Evolutionary conservation across 1,140 invertebrate species (phyloP).

Genomic region (Psilanteris sp.): DNA sequence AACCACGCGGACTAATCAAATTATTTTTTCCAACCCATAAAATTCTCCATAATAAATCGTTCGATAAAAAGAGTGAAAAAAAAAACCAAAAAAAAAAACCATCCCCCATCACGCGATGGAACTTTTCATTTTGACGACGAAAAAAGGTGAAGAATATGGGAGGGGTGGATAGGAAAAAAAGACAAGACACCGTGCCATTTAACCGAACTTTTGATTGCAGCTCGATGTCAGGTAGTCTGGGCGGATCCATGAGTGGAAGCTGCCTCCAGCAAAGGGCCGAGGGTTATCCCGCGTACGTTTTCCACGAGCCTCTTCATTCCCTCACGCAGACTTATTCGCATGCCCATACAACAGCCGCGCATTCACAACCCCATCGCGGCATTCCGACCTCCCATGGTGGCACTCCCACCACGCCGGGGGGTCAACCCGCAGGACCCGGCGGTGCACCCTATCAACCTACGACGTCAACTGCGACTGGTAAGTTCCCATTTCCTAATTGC

Average conservation of each 20-base stretch:
- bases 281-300: conserved; percentile 93
- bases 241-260: conserved; percentile 88
- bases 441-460: conserved; percentile 84
- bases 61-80: too few relatives aligned
- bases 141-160: too few relatives aligned
- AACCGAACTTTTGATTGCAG: conserved; percentile 76
- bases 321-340: conserved; percentile 82
- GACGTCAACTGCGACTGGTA: conserved; percentile 82
- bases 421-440: conserved; percentile 76
- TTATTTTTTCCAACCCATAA: too few relatives aligned
- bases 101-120: too few relatives aligned
- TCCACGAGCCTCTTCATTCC: conserved; percentile 92
- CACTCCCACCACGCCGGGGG: conserved; percentile 75
- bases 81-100: too few relatives aligned
- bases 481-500: conserved; percentile 72
- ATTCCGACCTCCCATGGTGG: conserved; percentile 76
- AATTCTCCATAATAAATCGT: too few relatives aligned
- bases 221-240: conserved; percentile 89
- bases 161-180: conserved; percentile 3
- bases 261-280: conserved; percentile 93
- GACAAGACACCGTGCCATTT: conserved; percentile 11
- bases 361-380: conserved; percentile 79
- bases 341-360: conserved; percentile 79
- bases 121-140: not conserved
- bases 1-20: too few relatives aligned